Base-by-base conservation (phyloP, 92 coral and sea anemone genomes). In the Montipora capitata region DNA sequence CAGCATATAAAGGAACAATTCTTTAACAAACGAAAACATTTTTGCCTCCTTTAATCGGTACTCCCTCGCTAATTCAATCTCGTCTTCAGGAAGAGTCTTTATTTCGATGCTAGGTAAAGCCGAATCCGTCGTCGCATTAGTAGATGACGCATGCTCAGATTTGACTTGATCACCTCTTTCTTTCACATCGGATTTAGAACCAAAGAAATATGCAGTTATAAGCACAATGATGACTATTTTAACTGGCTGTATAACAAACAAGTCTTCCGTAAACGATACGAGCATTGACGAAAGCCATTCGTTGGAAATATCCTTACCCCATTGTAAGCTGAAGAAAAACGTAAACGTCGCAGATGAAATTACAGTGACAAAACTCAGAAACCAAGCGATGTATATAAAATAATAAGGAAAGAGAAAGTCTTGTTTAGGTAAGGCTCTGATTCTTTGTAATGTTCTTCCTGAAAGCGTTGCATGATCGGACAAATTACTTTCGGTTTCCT, bases 251-350 rank as follows among this genome's bases (percentile, higher is more conserved):
- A 95, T 41, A 6, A 93, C 91, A 56, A 93, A 90, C 42, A 95
- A 56, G 51, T 95, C 98, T 67, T 95, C 85, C 1, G 91, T 79
- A 77, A 95, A 95, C 0, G 98, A 93, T 40, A 95, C 83, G 14
- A 95, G 85, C 87, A 93, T 91, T 3, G 98, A 95, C 1, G 98
- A 90, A 1, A 95, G 94, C 98, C 98, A 95, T 35, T 93, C 93
- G 38, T 95, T 92, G 0, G 96, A 86, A 17, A 92, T 84, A 7
- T 82, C 92, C 69, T 87, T 90, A 2, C 96, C 96, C 98, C 98
- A 95, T 11, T 84, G 92, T 18, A 95, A 71, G 58, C 98, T 95
- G 89, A 90, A 96, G n/a, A 77, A 86, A 58, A 96, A 96, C 0
- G 96, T 96, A 39, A 96, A 66, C 45, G 82, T 64, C 4, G 96